Evolutionary conservation across 1,140 invertebrate genomes (phyloP).

Genomic region (Piezodorus guildinii): DNA sequence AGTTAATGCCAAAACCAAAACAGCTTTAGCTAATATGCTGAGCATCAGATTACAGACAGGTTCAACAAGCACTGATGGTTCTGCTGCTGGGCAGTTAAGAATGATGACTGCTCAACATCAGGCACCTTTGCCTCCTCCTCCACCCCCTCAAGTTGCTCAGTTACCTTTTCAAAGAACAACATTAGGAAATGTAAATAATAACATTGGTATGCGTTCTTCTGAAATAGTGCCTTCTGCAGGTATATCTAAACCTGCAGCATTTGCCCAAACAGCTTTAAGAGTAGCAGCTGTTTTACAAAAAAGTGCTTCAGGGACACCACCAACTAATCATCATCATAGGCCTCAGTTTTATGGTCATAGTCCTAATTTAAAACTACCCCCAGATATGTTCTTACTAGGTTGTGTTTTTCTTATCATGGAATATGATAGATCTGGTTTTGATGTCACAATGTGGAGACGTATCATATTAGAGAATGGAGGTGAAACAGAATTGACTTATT

Average conservation of each 20-base stretch:
- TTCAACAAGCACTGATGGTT: conserved; percentile 33
- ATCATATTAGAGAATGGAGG: conserved; percentile 79
- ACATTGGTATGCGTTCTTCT: conserved; percentile 28
- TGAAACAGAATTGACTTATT: conserved; percentile 75
- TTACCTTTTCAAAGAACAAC: conserved; percentile 34
- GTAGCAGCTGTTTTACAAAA: conserved; percentile 41
- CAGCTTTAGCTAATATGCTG: conserved; percentile 86
- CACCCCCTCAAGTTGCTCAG: conserved; percentile 36
- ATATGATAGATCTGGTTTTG: conserved; percentile 47
- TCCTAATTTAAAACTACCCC: conserved; percentile 74
- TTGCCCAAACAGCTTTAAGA: conserved; percentile 29
- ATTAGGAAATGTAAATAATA: conserved; percentile 39
- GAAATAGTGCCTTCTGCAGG: conserved; percentile 37
- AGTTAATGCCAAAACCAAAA: conserved; percentile 89
- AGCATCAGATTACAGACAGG: conserved; percentile 69
- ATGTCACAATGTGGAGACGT: conserved; percentile 60
- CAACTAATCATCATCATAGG: conserved; percentile 27
- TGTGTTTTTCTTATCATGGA: conserved; percentile 84
- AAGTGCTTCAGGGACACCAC: conserved; percentile 33
- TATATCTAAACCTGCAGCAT: conserved; percentile 32
- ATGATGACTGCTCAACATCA: conserved; percentile 72
- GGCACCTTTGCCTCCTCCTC: conserved; percentile 36
- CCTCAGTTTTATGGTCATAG: conserved; percentile 67
- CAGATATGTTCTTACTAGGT: conserved; percentile 77
- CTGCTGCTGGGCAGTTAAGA: conserved; percentile 33